Conservation (phyloP, 2,888 invertebrate genomes). For the Strigamia crassipes region DNA sequence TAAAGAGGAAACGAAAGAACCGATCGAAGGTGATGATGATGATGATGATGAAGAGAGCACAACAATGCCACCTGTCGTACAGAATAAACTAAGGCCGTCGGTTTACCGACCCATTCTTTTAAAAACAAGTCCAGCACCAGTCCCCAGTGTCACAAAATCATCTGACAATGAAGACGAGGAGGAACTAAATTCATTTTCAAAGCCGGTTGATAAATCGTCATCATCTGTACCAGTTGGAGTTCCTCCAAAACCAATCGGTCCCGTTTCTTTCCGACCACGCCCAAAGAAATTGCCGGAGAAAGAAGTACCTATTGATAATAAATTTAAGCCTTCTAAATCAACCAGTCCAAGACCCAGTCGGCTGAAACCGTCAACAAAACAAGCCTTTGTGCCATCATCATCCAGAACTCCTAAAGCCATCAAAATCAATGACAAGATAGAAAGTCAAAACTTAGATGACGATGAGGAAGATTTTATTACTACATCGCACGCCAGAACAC, state of each 20-base stretch:
- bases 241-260: slow-evolving; percentile 3
- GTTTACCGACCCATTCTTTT: not conserved
- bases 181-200: not conserved
- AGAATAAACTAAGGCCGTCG: not conserved
- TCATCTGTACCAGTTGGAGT: not conserved
- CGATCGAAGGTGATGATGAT: not conserved
- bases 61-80: not conserved
- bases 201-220: not conserved
- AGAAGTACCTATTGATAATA: not conserved
- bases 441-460: not conserved
- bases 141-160: not conserved
- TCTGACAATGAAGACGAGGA: not conserved
- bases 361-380: not conserved
- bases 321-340: not conserved
- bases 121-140: not conserved
- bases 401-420: not conserved
- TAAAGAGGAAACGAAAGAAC: not conserved
- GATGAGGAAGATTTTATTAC: not conserved
- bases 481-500: not conserved
- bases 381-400: not conserved
- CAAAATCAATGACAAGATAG: not conserved
- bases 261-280: not conserved
- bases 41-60: not conserved
- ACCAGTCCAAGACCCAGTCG: not conserved
- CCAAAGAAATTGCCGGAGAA: not conserved